These are phyloP conservation scores for Paguma larvata DNA, from an alignment of 2,797 vertebrate genomes.

Conservation along the genomic window DNA sequence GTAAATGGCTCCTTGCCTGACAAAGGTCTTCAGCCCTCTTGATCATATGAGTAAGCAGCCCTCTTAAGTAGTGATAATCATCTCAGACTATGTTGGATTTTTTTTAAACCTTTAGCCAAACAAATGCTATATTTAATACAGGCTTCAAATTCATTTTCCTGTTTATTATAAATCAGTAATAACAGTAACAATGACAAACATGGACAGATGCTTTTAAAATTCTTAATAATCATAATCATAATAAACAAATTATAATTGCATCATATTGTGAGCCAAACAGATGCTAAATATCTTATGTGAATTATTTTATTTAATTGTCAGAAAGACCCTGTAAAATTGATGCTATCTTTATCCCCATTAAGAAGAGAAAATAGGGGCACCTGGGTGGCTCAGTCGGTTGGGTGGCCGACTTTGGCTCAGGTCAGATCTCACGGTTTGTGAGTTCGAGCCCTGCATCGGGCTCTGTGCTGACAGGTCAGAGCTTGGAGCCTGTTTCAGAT, in stretches of 20 bases:
- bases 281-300: not conserved
- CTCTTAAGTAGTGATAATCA: not conserved
- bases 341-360: not conserved
- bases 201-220: not conserved
- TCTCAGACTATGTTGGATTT: not conserved
- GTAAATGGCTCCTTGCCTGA: not conserved
- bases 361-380: not conserved
- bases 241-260: not conserved
- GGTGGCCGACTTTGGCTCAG: no score
- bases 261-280: not conserved
- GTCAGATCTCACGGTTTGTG: no score
- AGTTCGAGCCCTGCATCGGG: no score
- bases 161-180: slow-evolving; percentile 18
- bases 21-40: not conserved
- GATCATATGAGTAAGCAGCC: not conserved
- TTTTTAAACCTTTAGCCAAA: not conserved
- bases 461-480: no score
- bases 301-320: slow-evolving; percentile 44
- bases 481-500: no score
- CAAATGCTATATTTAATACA: not conserved
- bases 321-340: not conserved
- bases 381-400: no score
- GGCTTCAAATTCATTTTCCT: slow-evolving; percentile 13
- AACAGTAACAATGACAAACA: not conserved
- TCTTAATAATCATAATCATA: not conserved